Base-by-base conservation (phyloP, 2,113 vertebrate genomes). In the Oxyruncus cristatus region DNA sequence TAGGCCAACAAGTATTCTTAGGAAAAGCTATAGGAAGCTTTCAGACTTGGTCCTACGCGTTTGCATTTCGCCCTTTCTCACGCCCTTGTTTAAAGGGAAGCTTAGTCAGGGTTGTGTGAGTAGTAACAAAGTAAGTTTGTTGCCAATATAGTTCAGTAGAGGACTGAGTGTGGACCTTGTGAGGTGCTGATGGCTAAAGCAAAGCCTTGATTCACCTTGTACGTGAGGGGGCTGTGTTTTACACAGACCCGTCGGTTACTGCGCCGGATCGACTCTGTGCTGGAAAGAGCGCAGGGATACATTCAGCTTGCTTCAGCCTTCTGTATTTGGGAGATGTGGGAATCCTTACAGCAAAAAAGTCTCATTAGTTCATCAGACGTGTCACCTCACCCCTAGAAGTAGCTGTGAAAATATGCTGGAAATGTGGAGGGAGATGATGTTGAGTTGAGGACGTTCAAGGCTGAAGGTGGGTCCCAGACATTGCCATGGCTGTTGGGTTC, bases 101-200 rank as follows among this genome's bases (percentile, higher is more conserved):
- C 2, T 1, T 42, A n/a, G 27, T 28, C 0, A 2, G 16, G 21
- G 8, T 10, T 50, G 32, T 37, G 8, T 0, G 0, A 50, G 46
- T 27, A 52, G 50, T 52, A 85, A 70, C 24, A 89, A 61, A 70
- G 32, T 24, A 11, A 1, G 7, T 41, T 52, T 52, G 6, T 49
- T 74, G 39, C 41, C 26, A 46, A 6, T 37, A 41, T 7, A 35
- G 6, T 14, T 32, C 24, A n/a, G 52, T 67, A 23, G 52, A 22
- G 41, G 19, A 52, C 50, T 50, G 49, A 52, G 26, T 27, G 14
- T 52, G 66, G 55, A 19, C 14, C 14, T 49, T 79, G 37, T 52
- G 23, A n/a, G 9, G 16, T 23, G 24, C 47, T 58, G 28, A 39
- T n/a, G 23, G 26, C 50, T 81, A 50, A 88, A 70, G 24, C 61